These are phyloP conservation scores for Itoplectis maculator DNA, from an alignment of 2,888 invertebrate genomes.

Conservation along the genomic window DNA sequence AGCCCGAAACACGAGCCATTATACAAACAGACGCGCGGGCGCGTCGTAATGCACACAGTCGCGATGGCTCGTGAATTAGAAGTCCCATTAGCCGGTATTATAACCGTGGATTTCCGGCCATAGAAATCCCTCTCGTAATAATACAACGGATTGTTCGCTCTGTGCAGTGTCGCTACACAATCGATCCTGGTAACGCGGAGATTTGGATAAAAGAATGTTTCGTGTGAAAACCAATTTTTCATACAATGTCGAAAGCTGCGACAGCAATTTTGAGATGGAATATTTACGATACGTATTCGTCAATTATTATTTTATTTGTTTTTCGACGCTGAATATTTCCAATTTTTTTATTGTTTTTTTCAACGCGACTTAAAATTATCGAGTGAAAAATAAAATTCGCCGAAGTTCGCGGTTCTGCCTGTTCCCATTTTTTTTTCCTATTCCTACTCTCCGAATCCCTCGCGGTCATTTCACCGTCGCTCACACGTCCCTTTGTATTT, in stretches of 20 bases:
- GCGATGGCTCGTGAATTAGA: conserved; percentile 13
- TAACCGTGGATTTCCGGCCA: not conserved
- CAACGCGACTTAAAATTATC: not conserved
- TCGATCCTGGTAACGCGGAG: not conserved
- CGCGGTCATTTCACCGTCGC: conserved; percentile 36
- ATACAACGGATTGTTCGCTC: no score
- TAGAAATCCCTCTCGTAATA: not conserved
- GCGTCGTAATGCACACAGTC: not conserved
- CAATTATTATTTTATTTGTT: no score
- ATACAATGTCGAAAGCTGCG: no score
- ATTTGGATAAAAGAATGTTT: not conserved
- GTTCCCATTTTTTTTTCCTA: conserved; percentile 10
- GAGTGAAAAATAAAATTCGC: not conserved
- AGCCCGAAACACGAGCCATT: not conserved
- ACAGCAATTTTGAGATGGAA: no score
- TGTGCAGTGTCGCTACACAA: not conserved
- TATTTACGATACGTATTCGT: no score
- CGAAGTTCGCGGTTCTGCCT: not conserved
- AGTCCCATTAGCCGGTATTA: conserved; percentile 32
- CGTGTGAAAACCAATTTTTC: not conserved
- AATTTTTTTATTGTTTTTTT: not conserved
- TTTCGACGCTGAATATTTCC: not conserved
- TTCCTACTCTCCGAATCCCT: not conserved
- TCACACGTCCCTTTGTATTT: conserved; percentile 50
- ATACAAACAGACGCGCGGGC: not conserved